A percentile compares a stretch with the other conserved stretches of the same genome.
phyloP scores from a whole-genome alignment of 2,113 vertebrate genomes.

The Crotalus horridus region DNA sequence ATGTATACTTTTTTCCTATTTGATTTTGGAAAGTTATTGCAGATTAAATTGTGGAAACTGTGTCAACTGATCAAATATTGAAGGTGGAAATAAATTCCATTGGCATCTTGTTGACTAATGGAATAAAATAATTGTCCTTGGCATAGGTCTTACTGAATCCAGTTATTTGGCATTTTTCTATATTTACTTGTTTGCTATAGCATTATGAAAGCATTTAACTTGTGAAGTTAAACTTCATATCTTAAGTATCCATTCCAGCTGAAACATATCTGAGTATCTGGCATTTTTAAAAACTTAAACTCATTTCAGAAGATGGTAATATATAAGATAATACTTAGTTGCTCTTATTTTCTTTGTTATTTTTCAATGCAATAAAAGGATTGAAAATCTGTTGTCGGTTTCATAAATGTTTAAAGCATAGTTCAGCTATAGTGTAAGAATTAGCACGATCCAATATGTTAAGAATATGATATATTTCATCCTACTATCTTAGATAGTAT shows the following conservation, averaged over 20 bases:
- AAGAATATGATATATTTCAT: background rate
- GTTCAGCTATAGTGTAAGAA: background rate
- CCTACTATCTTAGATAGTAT: background rate
- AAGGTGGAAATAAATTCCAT: background rate
- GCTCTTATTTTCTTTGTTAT: background rate
- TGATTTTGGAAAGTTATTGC: background rate
- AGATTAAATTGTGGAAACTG: constrained; percentile 9
- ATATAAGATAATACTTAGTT: background rate
- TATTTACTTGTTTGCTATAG: background rate
- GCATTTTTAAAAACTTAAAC: background rate
- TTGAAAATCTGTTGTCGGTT: background rate
- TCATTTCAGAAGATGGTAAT: background rate
- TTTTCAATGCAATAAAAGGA: background rate
- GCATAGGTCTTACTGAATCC: background rate
- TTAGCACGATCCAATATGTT: background rate
- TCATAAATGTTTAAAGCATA: background rate
- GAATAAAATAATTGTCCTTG: background rate
- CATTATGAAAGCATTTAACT: background rate
- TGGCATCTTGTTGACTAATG: background rate
- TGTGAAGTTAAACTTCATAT: background rate
- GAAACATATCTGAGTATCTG: background rate
- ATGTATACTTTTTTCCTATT: background rate
- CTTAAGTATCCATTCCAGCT: background rate
- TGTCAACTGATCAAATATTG: constrained; percentile 37
- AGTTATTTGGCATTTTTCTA: background rate